phyloP scores from a whole-genome alignment of 1,140 invertebrate genomes.

The Brachionus koreanus region DNA sequence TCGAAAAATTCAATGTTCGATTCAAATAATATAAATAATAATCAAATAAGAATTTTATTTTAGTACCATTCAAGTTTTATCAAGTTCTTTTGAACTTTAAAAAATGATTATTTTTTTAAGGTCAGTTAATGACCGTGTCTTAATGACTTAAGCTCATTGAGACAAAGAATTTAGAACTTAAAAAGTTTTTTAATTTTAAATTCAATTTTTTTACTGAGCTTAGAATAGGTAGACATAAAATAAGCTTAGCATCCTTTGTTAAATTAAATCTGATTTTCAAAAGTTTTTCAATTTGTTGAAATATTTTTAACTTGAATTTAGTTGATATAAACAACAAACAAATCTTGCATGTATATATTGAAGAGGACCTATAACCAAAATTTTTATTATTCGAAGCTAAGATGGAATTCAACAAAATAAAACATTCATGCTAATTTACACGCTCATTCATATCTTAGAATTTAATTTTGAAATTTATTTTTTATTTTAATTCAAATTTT shows the following conservation, averaged over 20 bases:
- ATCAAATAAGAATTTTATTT: too few relatives aligned
- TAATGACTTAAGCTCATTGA: not conserved
- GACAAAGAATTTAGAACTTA: not conserved
- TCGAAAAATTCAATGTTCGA: too few relatives aligned
- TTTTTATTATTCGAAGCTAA: not conserved
- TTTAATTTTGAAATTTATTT: not conserved
- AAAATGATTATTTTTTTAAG: not conserved
- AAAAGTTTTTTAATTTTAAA: not conserved
- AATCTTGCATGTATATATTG: not conserved
- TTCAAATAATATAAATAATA: too few relatives aligned
- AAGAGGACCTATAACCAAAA: not conserved
- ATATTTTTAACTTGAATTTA: not conserved
- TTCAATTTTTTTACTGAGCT: not conserved
- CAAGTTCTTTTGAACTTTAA: too few relatives aligned
- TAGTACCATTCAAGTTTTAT: too few relatives aligned
- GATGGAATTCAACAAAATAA: not conserved
- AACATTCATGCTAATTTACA: not conserved
- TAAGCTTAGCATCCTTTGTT: not conserved
- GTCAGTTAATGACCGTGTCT: not conserved
- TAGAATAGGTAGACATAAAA: not conserved
- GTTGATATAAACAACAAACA: not conserved
- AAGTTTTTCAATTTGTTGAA: not conserved
- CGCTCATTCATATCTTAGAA: not conserved
- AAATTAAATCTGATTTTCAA: not conserved
- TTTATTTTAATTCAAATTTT: not conserved